Conservation (phyloP, 2,888 invertebrate species). For the Trypoxylon attenuatum region DNA sequence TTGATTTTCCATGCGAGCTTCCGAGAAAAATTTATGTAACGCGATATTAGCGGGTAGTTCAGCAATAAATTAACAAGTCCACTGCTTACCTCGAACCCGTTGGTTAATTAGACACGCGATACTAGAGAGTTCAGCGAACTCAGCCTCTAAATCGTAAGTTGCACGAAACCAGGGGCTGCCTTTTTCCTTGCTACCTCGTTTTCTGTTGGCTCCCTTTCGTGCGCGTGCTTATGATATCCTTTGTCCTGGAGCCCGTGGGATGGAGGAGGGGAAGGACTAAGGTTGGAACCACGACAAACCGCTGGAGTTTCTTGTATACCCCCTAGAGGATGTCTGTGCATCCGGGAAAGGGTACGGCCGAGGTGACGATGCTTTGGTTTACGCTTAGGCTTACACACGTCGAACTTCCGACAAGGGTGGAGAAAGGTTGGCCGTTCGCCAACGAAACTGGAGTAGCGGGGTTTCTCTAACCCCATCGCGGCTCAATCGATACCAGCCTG, state of each 20-base stretch:
- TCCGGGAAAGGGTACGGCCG: neutral
- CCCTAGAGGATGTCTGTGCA: conserved; percentile 4
- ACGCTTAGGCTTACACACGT: conserved; percentile 25
- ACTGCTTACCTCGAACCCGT: neutral
- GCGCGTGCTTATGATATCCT: conserved; percentile 7
- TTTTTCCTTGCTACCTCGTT: neutral
- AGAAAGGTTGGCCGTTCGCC: conserved; percentile 27
- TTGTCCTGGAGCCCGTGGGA: neutral
- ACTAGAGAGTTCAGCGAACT: neutral
- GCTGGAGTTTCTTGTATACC: conserved; percentile 5
- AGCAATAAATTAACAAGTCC: neutral
- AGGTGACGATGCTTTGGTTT: conserved; percentile 22
- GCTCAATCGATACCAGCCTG: conserved; percentile 43
- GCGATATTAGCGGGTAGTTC: neutral
- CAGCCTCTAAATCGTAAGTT: neutral
- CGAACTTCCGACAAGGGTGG: conserved; percentile 26
- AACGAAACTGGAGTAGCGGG: conserved; percentile 20
- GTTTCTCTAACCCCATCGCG: conserved; percentile 31
- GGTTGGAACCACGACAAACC: neutral
- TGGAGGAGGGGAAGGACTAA: neutral
- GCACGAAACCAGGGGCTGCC: neutral
- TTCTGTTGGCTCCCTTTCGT: neutral
- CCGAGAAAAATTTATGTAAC: neutral
- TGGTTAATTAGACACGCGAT: neutral
- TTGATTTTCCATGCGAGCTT: too few species aligned